Conservation (phyloP, 2,113 vertebrate species). For the Phrynosoma blainvillii region DNA sequence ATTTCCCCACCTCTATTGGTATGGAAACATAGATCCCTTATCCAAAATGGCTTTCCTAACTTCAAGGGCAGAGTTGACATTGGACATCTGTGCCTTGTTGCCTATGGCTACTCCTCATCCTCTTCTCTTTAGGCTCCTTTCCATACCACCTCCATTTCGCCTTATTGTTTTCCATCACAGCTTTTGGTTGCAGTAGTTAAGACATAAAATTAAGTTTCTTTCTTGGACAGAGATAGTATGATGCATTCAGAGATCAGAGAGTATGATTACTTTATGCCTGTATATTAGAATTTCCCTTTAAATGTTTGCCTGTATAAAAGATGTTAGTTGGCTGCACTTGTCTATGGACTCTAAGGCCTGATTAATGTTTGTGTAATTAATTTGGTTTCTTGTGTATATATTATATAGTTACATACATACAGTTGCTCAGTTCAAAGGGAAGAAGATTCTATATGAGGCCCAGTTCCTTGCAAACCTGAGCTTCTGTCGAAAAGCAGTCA, state of each 20-base stretch:
- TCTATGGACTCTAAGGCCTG: not conserved
- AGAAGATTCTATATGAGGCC: not conserved
- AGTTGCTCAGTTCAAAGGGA: not conserved
- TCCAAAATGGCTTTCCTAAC: not conserved
- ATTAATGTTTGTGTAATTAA: not conserved
- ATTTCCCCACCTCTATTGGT: not conserved
- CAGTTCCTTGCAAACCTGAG: not conserved
- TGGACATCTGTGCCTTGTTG: not conserved
- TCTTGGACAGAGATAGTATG: not conserved
- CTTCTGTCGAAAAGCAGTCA: not conserved
- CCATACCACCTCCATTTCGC: conserved; percentile 43
- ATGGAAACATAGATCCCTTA: not conserved
- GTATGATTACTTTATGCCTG: not conserved
- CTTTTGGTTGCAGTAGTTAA: not conserved
- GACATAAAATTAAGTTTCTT: not conserved
- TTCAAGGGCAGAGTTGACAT: not conserved
- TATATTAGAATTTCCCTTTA: not conserved
- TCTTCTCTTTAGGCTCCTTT: conserved; percentile 54
- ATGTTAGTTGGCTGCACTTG: not conserved
- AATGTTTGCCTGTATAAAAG: not conserved
- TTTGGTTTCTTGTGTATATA: not conserved
- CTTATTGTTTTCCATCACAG: conserved; percentile 22
- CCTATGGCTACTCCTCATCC: conserved; percentile 16
- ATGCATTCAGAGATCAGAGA: not conserved
- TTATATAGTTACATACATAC: no score